Conservation (phyloP, 2,888 invertebrate genomes). For the Cheilosia vulpina region DNA sequence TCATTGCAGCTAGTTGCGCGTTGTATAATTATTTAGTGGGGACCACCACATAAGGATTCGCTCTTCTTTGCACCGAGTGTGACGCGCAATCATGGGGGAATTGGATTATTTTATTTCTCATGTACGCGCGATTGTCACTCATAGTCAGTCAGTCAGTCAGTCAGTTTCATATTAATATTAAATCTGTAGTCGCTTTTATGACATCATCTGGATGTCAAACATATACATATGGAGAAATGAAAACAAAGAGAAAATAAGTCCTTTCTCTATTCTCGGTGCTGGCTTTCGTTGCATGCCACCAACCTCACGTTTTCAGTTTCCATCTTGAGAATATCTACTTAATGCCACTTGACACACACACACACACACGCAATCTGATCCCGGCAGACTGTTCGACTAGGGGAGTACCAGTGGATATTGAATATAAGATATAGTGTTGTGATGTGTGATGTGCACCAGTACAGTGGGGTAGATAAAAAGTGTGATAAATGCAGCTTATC, state of each 20-base stretch:
- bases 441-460: not conserved
- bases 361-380: conserved; percentile 66
- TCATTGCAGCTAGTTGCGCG: conserved; percentile 24
- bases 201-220: conserved; percentile 60
- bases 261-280: conserved; percentile 1
- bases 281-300: conserved; percentile 22
- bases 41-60: conserved; percentile 38
- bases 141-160: conserved; percentile 19
- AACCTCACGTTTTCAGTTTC: conserved; percentile 67
- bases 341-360: conserved; percentile 63
- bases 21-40: conserved; percentile 55
- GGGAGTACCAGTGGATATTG: not conserved
- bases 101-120: conserved; percentile 5
- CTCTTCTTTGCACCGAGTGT: conserved; percentile 1
- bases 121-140: conserved; percentile 22
- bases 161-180: conserved; percentile 64
- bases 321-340: conserved; percentile 73
- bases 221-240: conserved; percentile 6
- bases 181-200: conserved; percentile 49
- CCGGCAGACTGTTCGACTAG: conserved; percentile 9
- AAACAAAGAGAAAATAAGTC: conserved; percentile 5
- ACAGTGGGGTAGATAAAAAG: conserved; percentile 34
- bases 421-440: not conserved
- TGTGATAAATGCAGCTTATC: not conserved
- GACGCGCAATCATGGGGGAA: not conserved